Conservation (phyloP, 2,797 vertebrate genomes). For the Halcyon leucocephala region DNA sequence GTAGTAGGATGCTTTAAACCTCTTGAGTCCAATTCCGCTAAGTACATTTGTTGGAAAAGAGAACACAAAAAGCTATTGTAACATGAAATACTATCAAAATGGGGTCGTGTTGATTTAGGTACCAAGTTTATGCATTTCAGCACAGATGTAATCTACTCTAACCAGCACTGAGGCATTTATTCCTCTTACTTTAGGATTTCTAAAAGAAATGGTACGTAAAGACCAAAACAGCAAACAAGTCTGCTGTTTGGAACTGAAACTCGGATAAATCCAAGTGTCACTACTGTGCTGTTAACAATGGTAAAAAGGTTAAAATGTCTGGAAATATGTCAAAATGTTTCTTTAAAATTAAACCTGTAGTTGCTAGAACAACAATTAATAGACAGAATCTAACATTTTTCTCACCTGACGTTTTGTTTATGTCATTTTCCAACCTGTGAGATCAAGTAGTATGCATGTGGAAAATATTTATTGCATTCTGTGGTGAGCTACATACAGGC, state of each 20-base stretch:
- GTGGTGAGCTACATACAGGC: background rate
- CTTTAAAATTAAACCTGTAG: background rate
- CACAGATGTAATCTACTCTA: background rate
- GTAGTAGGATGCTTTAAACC: slow-evolving; percentile 2
- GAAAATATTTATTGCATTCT: slow-evolving; percentile 33
- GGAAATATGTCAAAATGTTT: background rate
- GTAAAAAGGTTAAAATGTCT: slow-evolving; percentile 11
- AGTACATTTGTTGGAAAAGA: background rate
- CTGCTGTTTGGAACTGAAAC: background rate
- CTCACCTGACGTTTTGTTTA: background rate
- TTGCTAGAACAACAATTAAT: background rate
- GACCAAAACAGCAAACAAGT: background rate
- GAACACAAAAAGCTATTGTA: background rate
- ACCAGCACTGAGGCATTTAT: background rate
- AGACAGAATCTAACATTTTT: background rate
- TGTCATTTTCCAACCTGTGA: slow-evolving; percentile 6
- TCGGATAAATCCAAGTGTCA: background rate
- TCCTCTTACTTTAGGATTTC: background rate
- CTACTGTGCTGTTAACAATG: background rate
- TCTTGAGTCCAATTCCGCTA: background rate
- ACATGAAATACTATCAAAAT: background rate
- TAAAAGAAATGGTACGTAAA: background rate
- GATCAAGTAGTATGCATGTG: background rate
- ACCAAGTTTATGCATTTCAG: background rate
- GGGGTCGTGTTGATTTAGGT: background rate